Evolutionary conservation across 1,140 invertebrate genomes (phyloP), one percentile per base, ranked within the genome.

Genomic region (Phocides pigmalion): DNA sequence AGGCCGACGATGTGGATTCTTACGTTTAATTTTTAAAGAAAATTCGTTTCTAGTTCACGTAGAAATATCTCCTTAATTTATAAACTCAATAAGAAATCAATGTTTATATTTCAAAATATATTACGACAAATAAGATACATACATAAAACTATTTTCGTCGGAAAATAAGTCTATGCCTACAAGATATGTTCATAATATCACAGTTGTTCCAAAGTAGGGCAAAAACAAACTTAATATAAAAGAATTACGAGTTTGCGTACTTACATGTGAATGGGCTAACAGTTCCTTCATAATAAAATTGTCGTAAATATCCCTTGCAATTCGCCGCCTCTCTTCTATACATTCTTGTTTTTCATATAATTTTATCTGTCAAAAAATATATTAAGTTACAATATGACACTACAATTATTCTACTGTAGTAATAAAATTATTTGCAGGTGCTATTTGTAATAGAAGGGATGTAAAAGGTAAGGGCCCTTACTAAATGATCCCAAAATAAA

Each of bases 281-380:
- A 99, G 94, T 95, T 99, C 99, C 92, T 99, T 99, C 99, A 99
- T 99, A 84, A 99, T 99, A 94, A 98, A 99, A 94, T 99, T 99
- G 93, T 99, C 99, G 92, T 99, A 99, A 83, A 99, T 98, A 91
- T 99, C 97, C 86, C 97, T 95, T 51, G 98, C 98, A 75, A 97
- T 94, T 90, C 97, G 97, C 93, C 97, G 95, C 89, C 98, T 94
- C 77, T 99, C 99, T 76, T 99, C 98, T 32, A 97, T 95, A 79
- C 97, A 98, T 92, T 99, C 99, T 81, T 99, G 93, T 93, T 99
- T 99, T 93, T 99, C 98, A 93, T 98, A 99, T 90, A 96, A 95
- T 94, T 98, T 99, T 85, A 99, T 99, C 98, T 99, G 94, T 65
- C n/a, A 95, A 58, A 72, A 62, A 62, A 11, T 4, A 35, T n/a